A percentile compares a stretch with the other conserved stretches of the same genome.
These are phyloP conservation scores for Corythornis cristatus DNA, from an alignment of 2,113 vertebrate species.

Conservation along the genomic window DNA sequence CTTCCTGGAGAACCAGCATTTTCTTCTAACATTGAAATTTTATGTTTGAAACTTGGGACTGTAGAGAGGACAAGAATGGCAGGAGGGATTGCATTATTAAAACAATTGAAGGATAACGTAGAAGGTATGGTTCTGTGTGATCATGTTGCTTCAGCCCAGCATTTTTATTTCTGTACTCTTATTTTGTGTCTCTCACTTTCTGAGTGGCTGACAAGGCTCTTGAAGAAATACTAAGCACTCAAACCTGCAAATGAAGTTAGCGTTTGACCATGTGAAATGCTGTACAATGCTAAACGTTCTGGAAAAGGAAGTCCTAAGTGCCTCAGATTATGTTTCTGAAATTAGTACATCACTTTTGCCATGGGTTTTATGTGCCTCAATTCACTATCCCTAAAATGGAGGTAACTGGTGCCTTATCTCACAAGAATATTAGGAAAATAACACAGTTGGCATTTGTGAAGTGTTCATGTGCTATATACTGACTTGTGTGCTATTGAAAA, in stretches of 20 bases:
- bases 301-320: background rate
- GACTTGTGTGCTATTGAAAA: slow-evolving; percentile 29
- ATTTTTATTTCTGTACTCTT: background rate
- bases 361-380: background rate
- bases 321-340: background rate
- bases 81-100: background rate
- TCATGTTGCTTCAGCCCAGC: background rate
- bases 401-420: background rate
- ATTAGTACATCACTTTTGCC: background rate
- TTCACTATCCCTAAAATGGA: background rate
- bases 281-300: background rate
- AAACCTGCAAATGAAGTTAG: background rate
- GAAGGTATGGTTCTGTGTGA: background rate
- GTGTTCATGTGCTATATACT: background rate
- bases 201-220: background rate
- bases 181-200: background rate
- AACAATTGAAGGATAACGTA: background rate
- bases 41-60: background rate
- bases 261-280: background rate
- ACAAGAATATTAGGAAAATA: slow-evolving; percentile 32
- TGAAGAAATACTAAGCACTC: background rate
- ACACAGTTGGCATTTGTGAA: background rate
- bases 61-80: background rate
- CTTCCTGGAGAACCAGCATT: background rate
- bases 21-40: background rate